phyloP scores from a whole-genome alignment of 2,113 vertebrate species.

The Erythrolamprus reginae region DNA sequence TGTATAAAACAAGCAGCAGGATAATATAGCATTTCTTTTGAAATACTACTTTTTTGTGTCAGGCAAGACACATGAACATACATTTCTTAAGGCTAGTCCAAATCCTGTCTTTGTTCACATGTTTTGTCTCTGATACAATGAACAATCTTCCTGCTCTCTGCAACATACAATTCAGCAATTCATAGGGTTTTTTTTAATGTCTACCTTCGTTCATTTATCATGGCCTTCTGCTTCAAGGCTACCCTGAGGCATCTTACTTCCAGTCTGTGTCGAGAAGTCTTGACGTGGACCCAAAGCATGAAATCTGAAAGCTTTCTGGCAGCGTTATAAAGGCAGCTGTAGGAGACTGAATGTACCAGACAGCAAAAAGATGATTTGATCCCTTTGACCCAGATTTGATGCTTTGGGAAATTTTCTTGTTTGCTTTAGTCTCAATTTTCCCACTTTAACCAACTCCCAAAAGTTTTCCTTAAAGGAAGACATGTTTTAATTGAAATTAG shows the following conservation, averaged over 20 bases:
- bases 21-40: background rate
- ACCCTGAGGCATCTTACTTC: conserved; percentile 49
- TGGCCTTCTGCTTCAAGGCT: conserved; percentile 53
- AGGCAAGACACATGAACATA: background rate
- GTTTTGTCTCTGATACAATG: conserved; percentile 15
- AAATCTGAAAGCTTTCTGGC: conserved; percentile 43
- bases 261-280: background rate
- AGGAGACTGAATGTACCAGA: conserved; percentile 47
- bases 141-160: conserved; percentile 31
- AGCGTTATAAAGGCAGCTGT: conserved; percentile 17
- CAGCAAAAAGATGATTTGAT: conserved; percentile 14
- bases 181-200: conserved; percentile 35
- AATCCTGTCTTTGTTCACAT: conserved; percentile 1
- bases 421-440: conserved; percentile 26
- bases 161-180: background rate
- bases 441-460: background rate
- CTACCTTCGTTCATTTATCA: conserved; percentile 46
- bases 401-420: conserved; percentile 40
- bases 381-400: conserved; percentile 26
- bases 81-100: conserved; percentile 26
- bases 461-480: conserved; percentile 41
- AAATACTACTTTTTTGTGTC: background rate
- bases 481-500: background rate
- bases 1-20: background rate
- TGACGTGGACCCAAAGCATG: conserved; percentile 40